Evolutionary conservation across 2,888 invertebrate species (phyloP), one percentile per base, ranked within the genome.

Genomic region (Actias luna): DNA sequence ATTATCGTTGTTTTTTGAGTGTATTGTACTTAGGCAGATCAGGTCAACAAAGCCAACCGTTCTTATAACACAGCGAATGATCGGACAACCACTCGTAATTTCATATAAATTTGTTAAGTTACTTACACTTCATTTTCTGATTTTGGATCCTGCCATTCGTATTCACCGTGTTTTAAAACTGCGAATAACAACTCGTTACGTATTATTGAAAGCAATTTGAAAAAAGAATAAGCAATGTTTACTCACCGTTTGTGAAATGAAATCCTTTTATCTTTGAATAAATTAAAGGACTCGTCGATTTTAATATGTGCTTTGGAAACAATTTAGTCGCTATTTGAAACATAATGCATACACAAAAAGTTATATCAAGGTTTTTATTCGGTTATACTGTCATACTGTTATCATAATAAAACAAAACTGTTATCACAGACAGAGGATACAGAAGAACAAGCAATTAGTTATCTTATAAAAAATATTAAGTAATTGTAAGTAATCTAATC

Each of bases 121-220:
- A 93, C 96, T 94, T 93, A 98, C 98, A 98, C 94, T 94, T 99
- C 98, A 74, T 97, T 96, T 76, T 97, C 96, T 0, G 96, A 95
- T 86, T 97, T 97, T 4, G 99, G 98, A 85, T 99, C 98, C 87
- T 97, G 94, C 95, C 96, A 97, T 92, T 99, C 99, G 84, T 96
- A 98, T 89, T 96, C 96, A n/a, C 96, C 96, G 79, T 96, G 96
- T 62, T 73, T 79, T 68, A 93, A 75, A 69, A 77, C 95, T 95
- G 76, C 62, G 90, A 92, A 66, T 63, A 70, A 35, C 8, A 0
- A 29, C 29, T 4, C 14, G 27, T 55, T 29, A 29, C 63, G 2
- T 69, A 50, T 18, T 25, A 58, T n/a, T 39, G 25, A 57, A 62
- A 46, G 22, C 22, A 18, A 50, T 27, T 1, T 31, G 2, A 12